Conservation (phyloP, 1,140 invertebrate genomes). For the Drosophila cardini region DNA sequence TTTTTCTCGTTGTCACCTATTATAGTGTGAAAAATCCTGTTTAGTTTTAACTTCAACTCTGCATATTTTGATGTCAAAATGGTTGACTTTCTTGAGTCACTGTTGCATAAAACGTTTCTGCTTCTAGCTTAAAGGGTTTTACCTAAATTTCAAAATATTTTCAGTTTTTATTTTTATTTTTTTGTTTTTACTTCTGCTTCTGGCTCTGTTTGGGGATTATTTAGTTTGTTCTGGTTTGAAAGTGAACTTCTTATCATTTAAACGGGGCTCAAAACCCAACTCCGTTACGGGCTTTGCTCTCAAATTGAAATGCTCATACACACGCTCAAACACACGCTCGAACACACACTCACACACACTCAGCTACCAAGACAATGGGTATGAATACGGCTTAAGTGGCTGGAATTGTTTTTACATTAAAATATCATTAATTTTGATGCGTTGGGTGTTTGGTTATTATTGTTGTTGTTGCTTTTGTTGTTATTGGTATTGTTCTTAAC, state of each 20-base stretch:
- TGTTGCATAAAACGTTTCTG: no score
- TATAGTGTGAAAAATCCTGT: no score
- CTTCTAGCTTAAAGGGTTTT: background rate
- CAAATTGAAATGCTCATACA: slow-evolving; percentile 62
- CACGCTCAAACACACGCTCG: slow-evolving; percentile 8
- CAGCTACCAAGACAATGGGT: slow-evolving; percentile 36
- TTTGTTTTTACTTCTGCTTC: slow-evolving; percentile 2
- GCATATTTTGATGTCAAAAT: no score
- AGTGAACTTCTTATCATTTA: slow-evolving; percentile 45
- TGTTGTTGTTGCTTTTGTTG: background rate
- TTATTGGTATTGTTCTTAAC: slow-evolving; percentile 14
- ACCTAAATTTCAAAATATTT: background rate
- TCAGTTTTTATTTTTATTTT: no score
- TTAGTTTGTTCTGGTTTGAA: slow-evolving; percentile 18
- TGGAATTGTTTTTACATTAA: slow-evolving; percentile 82
- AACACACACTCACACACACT: slow-evolving; percentile 9
- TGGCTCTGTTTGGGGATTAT: slow-evolving; percentile 21
- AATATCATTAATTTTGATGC: slow-evolving; percentile 81
- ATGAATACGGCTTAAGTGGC: slow-evolving; percentile 73
- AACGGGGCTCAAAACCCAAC: slow-evolving; percentile 34
- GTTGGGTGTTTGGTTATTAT: slow-evolving; percentile 36
- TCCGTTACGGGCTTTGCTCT: slow-evolving; percentile 48
- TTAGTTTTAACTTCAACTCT: no score
- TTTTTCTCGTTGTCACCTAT: no score
- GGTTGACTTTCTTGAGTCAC: background rate